phyloP scores from a whole-genome alignment of 1,140 invertebrate genomes.

The Tetramorium parvispinum region DNA sequence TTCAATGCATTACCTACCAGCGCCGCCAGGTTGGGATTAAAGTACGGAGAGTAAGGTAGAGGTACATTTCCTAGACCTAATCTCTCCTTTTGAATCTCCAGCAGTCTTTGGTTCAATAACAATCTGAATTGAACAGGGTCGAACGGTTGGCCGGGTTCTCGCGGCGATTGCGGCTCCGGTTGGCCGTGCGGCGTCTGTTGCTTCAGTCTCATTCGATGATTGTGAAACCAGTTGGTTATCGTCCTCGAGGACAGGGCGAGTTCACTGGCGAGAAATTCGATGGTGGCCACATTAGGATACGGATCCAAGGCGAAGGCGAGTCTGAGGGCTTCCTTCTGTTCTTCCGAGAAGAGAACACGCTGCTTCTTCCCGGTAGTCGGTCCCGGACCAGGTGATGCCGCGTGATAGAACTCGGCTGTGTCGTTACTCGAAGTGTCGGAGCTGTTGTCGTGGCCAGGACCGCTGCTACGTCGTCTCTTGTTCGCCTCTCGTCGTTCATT shows the following conservation, averaged over 20 bases:
- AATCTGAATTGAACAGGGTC: constrained; percentile 96
- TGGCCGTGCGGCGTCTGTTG: constrained; percentile 92
- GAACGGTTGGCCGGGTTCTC: constrained; percentile 91
- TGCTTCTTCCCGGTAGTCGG: constrained; percentile 95
- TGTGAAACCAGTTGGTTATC: constrained; percentile 99
- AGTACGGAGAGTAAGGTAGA: constrained; percentile 91
- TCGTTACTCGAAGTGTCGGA: constrained; percentile 95
- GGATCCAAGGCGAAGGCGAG: constrained; percentile 97
- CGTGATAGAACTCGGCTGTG: constrained; percentile 95
- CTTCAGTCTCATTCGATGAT: constrained; percentile 99
- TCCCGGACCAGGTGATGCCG: constrained; percentile 91
- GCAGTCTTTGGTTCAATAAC: constrained; percentile 93
- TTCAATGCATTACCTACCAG: constrained; percentile 89
- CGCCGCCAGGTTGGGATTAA: constrained; percentile 91
- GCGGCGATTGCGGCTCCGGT: constrained; percentile 89
- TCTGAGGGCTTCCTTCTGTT: constrained; percentile 98
- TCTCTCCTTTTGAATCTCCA: constrained; percentile 94
- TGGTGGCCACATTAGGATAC: constrained; percentile 97
- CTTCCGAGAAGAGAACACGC: constrained; percentile 97
- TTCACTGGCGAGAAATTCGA: constrained; percentile 97
- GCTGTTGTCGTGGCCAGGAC: constrained; percentile 93
- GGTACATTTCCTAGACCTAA: constrained; percentile 91
- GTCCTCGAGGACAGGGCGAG: constrained; percentile 97
- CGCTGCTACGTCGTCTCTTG: constrained; percentile 92
- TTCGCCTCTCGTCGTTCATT: constrained; percentile 96